A percentile compares a stretch with the other conserved stretches of the same genome.
These are phyloP conservation scores for Escarpia spicata DNA, from an alignment of 2,888 invertebrate species.

Conservation along the genomic window DNA sequence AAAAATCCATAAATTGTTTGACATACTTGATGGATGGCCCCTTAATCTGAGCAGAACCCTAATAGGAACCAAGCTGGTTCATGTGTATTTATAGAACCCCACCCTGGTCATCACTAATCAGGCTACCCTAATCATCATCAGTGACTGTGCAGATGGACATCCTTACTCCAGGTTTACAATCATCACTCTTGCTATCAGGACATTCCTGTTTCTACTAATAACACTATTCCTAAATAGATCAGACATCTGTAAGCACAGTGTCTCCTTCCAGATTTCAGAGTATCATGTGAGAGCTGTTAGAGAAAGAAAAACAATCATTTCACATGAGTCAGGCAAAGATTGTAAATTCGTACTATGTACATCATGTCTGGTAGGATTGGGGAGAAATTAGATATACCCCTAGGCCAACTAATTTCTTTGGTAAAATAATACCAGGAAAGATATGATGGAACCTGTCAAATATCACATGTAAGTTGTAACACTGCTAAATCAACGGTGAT, in stretches of 20 bases:
- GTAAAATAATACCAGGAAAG: too few relatives aligned
- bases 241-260: neutral
- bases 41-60: too few relatives aligned
- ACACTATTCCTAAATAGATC: neutral
- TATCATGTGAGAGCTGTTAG: neutral
- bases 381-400: too few relatives aligned
- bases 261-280: neutral
- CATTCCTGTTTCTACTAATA: neutral
- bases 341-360: too few relatives aligned
- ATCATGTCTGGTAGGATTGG: too few relatives aligned
- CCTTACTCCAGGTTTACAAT: neutral
- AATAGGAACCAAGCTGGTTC: neutral
- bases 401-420: too few relatives aligned
- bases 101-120: constrained; percentile 12
- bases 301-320: neutral
- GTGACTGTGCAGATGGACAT: neutral
- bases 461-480: too few relatives aligned
- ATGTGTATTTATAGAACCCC: neutral
- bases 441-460: too few relatives aligned
- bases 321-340: too few relatives aligned
- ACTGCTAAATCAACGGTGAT: too few relatives aligned
- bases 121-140: neutral
- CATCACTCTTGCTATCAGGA: neutral
- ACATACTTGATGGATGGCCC: too few relatives aligned
- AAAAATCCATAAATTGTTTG: too few relatives aligned